Evolutionary conservation across 2,113 vertebrate genomes (phyloP), one percentile per base, ranked within the genome.

Genomic region (Odontesthes bonariensis): DNA sequence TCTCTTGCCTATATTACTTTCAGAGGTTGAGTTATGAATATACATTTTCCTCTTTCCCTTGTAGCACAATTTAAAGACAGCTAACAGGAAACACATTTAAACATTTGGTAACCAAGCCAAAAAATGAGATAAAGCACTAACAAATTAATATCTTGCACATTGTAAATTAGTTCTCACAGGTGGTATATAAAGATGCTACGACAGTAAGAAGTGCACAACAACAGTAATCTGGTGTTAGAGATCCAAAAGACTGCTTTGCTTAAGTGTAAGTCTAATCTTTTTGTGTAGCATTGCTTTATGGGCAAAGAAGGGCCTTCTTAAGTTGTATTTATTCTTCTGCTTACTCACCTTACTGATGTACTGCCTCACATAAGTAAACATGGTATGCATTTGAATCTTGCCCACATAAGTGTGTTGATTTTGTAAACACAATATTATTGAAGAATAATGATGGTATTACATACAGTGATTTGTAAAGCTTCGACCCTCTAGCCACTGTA

Each of bases 181-280:
- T 69, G 56, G 55, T 63, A 58, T 73, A 67, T 87, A 83, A 83
- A 73, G 77, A 89, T 79, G 62, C 52, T 68, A 32, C 81, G 33
- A 8, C 40, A 69, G 52, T 27, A 51, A 63, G 64, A 57, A 76
- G 55, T 64, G 65, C 52, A 75, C 51, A 64, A 55, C 27, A 56
- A 73, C 56, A 65, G 55, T 64, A 61, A 70, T 65, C 46, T 54
- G n/a, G 33, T 49, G 47, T 68, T 52, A 52, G 32, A 23, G 11
- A 52, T 55, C 27, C 44, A 20, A 58, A 57, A 33, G 19, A 13
- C 20, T 47, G 17, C 32, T 61, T 68, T 20, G 40, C 33, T 68
- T 32, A 63, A 12, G 11, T 67, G 52, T 53, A 8, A 57, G 12
- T 67, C 1, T 20, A n/a, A 22, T 51, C 35, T 72, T 74, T 68